Percentiles rank a stretch among this genome's conserved stretches.
These are phyloP conservation scores for Leptogaster cylindrica DNA, from an alignment of 2,888 invertebrate genomes.

Conservation along the genomic window DNA sequence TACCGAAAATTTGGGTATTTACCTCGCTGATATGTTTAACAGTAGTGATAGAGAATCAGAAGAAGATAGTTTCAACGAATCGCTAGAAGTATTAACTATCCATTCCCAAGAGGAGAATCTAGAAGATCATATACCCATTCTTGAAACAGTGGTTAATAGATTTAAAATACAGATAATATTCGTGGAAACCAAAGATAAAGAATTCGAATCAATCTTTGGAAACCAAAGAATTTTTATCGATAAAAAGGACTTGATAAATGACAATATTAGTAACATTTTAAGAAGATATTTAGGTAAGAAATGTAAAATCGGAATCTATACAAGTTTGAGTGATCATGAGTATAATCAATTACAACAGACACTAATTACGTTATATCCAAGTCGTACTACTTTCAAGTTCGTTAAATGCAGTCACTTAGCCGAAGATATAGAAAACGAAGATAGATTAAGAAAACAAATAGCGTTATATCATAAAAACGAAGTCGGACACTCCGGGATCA, in stretches of 20 bases:
- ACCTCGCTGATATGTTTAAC: not conserved
- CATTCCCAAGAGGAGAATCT: conserved; percentile 22
- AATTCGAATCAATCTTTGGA: not conserved
- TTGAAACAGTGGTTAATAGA: conserved; percentile 29
- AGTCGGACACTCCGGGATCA: conserved; percentile 3
- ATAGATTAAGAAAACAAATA: not conserved
- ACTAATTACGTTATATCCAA: not conserved
- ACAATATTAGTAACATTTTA: not conserved
- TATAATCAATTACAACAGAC: not conserved
- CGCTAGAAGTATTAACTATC: conserved; percentile 3
- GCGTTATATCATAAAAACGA: not conserved
- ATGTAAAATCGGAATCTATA: too few relatives aligned
- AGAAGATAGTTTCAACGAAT: not conserved
- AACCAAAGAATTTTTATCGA: not conserved
- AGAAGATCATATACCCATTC: conserved; percentile 23
- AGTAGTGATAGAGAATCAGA: not conserved
- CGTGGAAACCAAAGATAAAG: conserved; percentile 16
- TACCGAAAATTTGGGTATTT: not conserved
- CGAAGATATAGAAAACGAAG: not conserved
- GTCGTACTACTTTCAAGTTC: not conserved
- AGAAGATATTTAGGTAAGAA: not conserved
- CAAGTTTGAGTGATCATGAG: not conserved
- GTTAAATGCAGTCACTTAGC: not conserved
- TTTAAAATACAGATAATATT: conserved; percentile 30
- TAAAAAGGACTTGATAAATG: not conserved